These are phyloP conservation scores for Oenanthe melanoleuca DNA, from an alignment of 2,113 vertebrate species.

Conservation along the genomic window DNA sequence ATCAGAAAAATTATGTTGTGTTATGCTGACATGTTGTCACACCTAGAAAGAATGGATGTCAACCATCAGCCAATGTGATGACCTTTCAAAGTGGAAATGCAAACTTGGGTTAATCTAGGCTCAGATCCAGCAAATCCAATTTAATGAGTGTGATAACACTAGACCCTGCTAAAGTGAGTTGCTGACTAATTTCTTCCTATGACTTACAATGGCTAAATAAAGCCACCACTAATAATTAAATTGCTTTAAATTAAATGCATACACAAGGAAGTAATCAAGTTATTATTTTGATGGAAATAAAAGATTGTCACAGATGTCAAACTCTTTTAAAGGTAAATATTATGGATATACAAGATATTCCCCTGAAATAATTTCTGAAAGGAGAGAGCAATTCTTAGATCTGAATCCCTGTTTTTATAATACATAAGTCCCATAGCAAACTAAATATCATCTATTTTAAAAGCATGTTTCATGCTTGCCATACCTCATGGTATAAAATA, in stretches of 20 bases:
- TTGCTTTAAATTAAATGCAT: conserved; percentile 12
- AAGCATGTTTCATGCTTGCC: neutral
- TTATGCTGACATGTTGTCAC: neutral
- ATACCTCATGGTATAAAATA: neutral
- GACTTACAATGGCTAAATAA: neutral
- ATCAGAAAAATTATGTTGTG: neutral
- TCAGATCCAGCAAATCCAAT: neutral
- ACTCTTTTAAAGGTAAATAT: neutral
- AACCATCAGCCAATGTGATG: neutral
- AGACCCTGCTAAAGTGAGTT: neutral
- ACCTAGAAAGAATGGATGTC: neutral
- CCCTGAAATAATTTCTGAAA: neutral
- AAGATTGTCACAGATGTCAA: neutral
- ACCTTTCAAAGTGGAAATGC: neutral
- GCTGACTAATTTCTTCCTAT: neutral
- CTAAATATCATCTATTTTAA: neutral
- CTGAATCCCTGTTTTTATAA: neutral
- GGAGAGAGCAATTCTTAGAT: neutral
- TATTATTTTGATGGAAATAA: neutral
- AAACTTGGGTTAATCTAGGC: neutral
- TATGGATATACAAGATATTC: neutral
- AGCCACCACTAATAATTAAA: neutral
- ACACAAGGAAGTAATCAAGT: conserved; percentile 1
- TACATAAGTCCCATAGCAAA: neutral
- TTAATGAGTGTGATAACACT: neutral